Base-by-base conservation (phyloP, 1,140 invertebrate species). In the Drosophila repleta region DNA sequence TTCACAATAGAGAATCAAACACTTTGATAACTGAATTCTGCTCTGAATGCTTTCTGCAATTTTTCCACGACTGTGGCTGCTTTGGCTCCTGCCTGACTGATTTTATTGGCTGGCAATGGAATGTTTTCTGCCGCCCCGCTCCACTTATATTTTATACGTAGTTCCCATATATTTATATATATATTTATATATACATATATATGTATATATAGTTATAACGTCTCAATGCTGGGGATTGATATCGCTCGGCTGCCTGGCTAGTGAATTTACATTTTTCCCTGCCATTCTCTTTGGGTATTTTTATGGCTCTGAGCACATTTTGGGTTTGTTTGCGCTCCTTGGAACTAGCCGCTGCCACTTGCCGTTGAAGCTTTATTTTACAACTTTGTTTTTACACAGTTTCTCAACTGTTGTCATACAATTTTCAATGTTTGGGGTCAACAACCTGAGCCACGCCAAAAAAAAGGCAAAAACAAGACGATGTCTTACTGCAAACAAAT, bases 351-450 rank as follows among this genome's bases (percentile, higher is more conserved):
- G 18, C n/a, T 45, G 55, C 17, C 43, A 56, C 32, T 37, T 57
- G 21, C 35, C 17, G 15, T 24, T 32, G 32, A 37, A 56, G 29
- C 63, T 71, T 78, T 76, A 65, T 85, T 85, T 85, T 80, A 85
- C 57, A 85, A 75, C 81, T 85, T 84, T 85, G 74, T 85, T 85
- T 85, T 85, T 74, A 68, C 70, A 66, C 51, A 66, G 79, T 79
- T 82, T 79, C 63, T 63, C 66, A 81, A 62, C 74, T 65, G 64
- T 66, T 79, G 68, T 64, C 76, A 62, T 76, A 80, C 68, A 74
- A 85, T 85, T 85, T 85, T 52, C 74, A 63, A 64, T 74, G 70
- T 66, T 73, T 64, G 46, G 43, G 81, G 76, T 85, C 69, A 85
- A 85, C 53, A 56, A 77, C 79, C 81, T 85, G 18, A 18, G 18